Evolutionary conservation across 2,113 vertebrate genomes (phyloP), one percentile per base, ranked within the genome.

Genomic region (Mixornis gularis): DNA sequence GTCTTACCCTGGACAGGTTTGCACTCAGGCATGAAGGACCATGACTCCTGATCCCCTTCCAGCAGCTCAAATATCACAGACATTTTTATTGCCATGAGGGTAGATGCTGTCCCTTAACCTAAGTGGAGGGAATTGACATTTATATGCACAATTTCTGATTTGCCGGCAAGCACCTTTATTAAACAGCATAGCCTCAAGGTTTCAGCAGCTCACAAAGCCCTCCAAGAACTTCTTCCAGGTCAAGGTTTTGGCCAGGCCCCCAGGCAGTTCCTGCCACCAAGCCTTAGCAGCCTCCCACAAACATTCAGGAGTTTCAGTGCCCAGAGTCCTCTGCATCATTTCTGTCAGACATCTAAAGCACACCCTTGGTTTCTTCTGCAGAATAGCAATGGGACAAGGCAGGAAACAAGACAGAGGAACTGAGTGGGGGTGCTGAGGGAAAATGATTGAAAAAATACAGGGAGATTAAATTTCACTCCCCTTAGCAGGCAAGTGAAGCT

Each of bases 401-500:
- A 77, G 68, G 29, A 72, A 82, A 56, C 8, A 58, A 80, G 46
- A 48, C 17, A 69, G 64, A 68, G 10, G 11, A 86, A n/a, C 9
- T 27, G 44, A 43, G 5, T 0, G 0, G 9, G 16, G 10, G 6
- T 0, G 6, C 60, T 36, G 71, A 60, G 56, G 51, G 41, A 87
- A 89, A 73, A 46, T 24, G 0, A 41, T 10, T 46, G 6, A 24
- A 66, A 68, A 58, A 41, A 22, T 29, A 52, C 2, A 29, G 5
- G 36, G 18, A 49, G 38, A 46, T 81, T 74, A 51, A 77, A 55
- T 71, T 40, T 59, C 3, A 71, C 46, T 81, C 46, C 52, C n/a
- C 8, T 63, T 78, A 34, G 30, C 25, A 72, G 68, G 36, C 21
- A 53, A 87, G 21, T 4, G 48, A 87, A 44, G 34, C 17, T 70